Evolutionary conservation across 2,797 vertebrate genomes (phyloP), one percentile per base, ranked within the genome.

Genomic region (Parauchenoglanis ngamensis): DNA sequence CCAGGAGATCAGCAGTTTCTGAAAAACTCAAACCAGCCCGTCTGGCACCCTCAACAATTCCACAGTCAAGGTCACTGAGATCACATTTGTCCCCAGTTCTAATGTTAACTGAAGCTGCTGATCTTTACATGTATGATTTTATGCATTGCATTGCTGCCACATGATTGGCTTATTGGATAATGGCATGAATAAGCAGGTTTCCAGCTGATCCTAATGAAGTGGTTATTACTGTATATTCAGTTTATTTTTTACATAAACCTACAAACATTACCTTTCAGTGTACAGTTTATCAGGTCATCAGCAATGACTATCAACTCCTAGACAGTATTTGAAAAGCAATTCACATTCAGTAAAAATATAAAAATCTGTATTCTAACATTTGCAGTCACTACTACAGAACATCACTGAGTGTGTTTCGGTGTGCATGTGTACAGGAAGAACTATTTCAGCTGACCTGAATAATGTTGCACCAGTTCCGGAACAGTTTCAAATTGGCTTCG

Each of bases 401-500:
- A 28, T 7, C 49, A 67, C 25, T 2, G 28, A 67, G 59, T 54
- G 49, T 86, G 82, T 31, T 11, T 28, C 23, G 25, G 3, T 52
- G 23, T 83, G 57, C 28, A n/a, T 81, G 23, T n/a, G 17, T 83
- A 8, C 57, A 13, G 76, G 82, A 72, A 52, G 46, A 35, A 73
- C 49, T 54, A 56, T 72, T 35, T 52, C 54, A 10, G 72, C 96
- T 94, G 93, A 98, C 97, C 97, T 92, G 94, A 96, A 89, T 99
- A 99, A 93, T 99, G 98, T 92, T 94, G 94, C 17, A 99, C 98
- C 91, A 99, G 95, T 91, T 99, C 91, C 89, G 94, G 97, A 86
- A 99, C 95, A 0, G 96, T 97, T 86, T 96, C 94, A 1, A 99
- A 99, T 95, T 99, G 98, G 28, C 97, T 97, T 0, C 98, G 94